Base-by-base conservation (phyloP, 2,113 vertebrate species). In the Capra hircus region DNA sequence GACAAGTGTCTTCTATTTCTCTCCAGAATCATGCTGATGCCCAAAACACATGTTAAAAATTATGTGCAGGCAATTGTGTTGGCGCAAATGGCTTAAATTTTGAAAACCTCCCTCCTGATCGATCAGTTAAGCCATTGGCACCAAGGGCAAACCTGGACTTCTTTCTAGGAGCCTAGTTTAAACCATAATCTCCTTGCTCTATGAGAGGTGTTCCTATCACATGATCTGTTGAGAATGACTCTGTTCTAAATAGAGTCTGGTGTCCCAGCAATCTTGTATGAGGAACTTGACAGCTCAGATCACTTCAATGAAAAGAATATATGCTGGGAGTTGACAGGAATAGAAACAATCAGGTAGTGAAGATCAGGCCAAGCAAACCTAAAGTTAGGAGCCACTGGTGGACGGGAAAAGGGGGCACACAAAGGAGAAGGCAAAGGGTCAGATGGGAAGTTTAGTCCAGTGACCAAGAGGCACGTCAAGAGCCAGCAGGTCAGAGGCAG, bases 31-130 rank as follows among this genome's bases (percentile, higher is more conserved):
- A 11, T 94, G 59, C 30, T 16, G 21, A 88, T 93, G 19, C 23
- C 28, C 8, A 30, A 90, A 88, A 67, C n/a, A 19, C 10, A 64
- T 30, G 94, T 82, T 82, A 55, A 91, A 95, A 96, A 91, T 62
- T 94, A 80, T 74, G 40, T 84, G 33, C 19, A 33, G 59, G 64
- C 33, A 60, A 82, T 28, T 93, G 21, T 88, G 64, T 74, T 97
- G 64, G 48, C 77, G 30, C 71, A 95, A 97, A 84, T 52, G 40
- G 40, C 60, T 92, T 97, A 53, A 95, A 71, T 33, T 78, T 96
- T 92, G 94, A 95, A 94, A 92, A 25, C 88, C 59, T 97, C 57
- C 74, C 48, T 92, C 60, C 30, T 81, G 33, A 43, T 90, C 27
- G 5, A 78, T 52, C 77, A 57, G 62, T 85, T 95, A 95, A 40